Evolutionary conservation across 2,797 vertebrate genomes (phyloP).

Genomic region (Acrossocheilus wenchowensis): DNA sequence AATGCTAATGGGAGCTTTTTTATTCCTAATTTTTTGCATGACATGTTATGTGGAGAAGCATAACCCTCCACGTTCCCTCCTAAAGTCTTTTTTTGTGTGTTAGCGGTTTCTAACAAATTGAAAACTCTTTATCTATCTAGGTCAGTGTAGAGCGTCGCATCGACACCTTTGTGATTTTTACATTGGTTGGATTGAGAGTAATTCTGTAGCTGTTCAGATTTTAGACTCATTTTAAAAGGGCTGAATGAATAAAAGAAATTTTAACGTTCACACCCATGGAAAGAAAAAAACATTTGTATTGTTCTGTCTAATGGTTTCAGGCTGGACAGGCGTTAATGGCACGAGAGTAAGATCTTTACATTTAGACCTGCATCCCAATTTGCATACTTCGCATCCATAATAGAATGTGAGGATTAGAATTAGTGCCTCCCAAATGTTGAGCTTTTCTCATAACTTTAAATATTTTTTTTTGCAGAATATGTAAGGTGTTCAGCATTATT

Average conservation of each 20-base stretch:
- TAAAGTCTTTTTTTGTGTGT: constrained; percentile 25
- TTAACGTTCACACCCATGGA: constrained; percentile 15
- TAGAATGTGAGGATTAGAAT: neutral
- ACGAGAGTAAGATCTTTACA: neutral
- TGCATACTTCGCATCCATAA: neutral
- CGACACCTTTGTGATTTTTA: constrained; percentile 3
- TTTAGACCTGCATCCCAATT: constrained; percentile 14
- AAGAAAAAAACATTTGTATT: neutral
- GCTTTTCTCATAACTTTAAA: neutral
- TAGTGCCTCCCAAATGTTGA: neutral
- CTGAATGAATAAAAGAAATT: constrained; percentile 3
- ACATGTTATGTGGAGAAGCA: constrained; percentile 43
- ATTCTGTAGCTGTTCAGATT: neutral
- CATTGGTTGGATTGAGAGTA: neutral
- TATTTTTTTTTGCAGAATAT: neutral
- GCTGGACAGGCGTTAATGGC: neutral
- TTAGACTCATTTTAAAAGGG: constrained; percentile 26
- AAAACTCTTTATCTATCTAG: neutral
- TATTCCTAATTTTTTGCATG: constrained; percentile 53
- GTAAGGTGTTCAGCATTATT: neutral
- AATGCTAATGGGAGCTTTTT: constrained; percentile 24
- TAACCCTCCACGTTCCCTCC: neutral
- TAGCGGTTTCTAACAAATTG: constrained; percentile 15
- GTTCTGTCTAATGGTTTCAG: neutral
- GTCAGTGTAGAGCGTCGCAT: constrained; percentile 1